Base-by-base conservation (phyloP, 2,113 vertebrate genomes). In the Marcusenius ussheri region DNA sequence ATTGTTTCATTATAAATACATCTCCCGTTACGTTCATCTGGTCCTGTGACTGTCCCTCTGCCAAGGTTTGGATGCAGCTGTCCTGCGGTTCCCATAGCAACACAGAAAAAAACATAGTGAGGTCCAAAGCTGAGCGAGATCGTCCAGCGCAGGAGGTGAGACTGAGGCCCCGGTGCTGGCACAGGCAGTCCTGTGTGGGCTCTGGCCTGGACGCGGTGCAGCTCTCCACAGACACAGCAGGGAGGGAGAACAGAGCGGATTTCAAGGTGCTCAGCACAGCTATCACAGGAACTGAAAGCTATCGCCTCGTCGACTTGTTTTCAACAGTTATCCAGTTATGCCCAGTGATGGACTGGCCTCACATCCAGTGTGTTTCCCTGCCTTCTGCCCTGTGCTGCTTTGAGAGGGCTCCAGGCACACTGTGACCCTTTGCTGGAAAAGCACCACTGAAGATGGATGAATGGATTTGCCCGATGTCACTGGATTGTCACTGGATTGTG, bases 51-150 rank as follows among this genome's bases (percentile, higher is more conserved):
- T 80, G 27, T 89, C 50, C 70, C 39, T 5, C 13, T 45, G 87
- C 53, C 62, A 27, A 42, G 39, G 77, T 45, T 83, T 83, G 77
- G 51, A 83, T 51, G 27, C 50, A 53, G 77, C 51, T 62, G 80
- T 85, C 89, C n/a, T 45, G 50, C n/a, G 39, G 80, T 85, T 89
- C 77, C 39, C 35, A 7, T 58, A 42, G 80, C 39, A 84, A 89
- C 51, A 45, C 50, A 39, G 13, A 51, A 85, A 9, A 13, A 13
- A 6, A 83, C 77, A 31, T 42, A 80, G 19, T 6, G n/a, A n/a
- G 56, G 11, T 42, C 51, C 74, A 80, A 80, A 80, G 5, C 56
- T 31, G 56, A n/a, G 70, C 3, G 50, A 77, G 62, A 19, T 13
- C 9, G 46, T 39, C 66, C 11, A n/a, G 88, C 6, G 9, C 46